Base-by-base conservation (phyloP, 2,888 invertebrate species). In the Drosophila mayaguana region DNA sequence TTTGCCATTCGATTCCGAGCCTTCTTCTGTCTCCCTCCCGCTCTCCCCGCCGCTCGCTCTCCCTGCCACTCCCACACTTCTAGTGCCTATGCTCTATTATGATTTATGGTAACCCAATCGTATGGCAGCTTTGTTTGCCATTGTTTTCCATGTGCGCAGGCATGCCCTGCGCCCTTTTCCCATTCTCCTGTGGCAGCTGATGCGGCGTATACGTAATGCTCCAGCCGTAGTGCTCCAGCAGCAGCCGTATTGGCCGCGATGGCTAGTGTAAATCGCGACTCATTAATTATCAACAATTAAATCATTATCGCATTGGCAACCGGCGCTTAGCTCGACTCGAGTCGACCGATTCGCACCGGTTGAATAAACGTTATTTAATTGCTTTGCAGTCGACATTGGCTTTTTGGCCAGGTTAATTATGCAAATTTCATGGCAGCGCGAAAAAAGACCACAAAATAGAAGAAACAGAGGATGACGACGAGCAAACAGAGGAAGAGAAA, bases 321-420 rank as follows among this genome's bases (percentile, higher is more conserved):
- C 11, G 28, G 18, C 50, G 28, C 28, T 48, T 32, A 18, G 32
- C 32, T 20, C n/a, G 48, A 48, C 6, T 28, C 48, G 28, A 11
- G 2, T 22, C 36, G 36, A 38, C 11, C 20, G n/a, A 12, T 34
- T 34, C 20, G 57, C 38, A 8, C 14, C 7, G n/a, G 8, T 7
- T 38, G 38, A 48, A 48, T 59, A 59, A 59, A 59, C 59, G 48
- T 16, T 40, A 53, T 20, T 42, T 51, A 61, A 66, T 59, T 59
- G 53, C 48, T 51, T 43, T 56, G 50, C 60, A 38, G 32, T 59
- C n/a, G 55, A 32, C 50, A 55, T 55, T 75, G 61, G 46, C 55
- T 32, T 28, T 43, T 20, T 32, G 42, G 45, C 46, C 53, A 53
- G 61, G 55, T 59, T 61, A 78, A 76, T 66, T 64, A 71, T 77